Evolutionary conservation across 1,140 invertebrate species (phyloP).

Genomic region (Microplitis demolitor): DNA sequence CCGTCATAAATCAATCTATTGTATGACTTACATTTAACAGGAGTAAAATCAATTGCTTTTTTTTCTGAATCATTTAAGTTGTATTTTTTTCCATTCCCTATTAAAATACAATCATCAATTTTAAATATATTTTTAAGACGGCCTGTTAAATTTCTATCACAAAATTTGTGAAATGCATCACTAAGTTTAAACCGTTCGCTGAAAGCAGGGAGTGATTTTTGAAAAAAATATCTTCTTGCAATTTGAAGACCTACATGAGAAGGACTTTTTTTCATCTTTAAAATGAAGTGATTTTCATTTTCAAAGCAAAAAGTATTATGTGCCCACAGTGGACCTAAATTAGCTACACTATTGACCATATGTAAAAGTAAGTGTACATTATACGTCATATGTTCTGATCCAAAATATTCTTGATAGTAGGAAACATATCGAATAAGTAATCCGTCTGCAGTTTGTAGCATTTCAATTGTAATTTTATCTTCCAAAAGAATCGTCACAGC

Average conservation of each 20-base stretch:
- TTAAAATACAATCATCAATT: neutral
- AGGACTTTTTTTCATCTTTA: conserved; percentile 15
- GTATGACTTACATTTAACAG: neutral
- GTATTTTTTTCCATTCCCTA: conserved; percentile 6
- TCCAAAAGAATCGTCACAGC: no score
- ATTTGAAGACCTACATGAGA: neutral
- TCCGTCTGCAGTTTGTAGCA: no score
- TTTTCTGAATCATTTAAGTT: neutral
- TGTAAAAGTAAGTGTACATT: conserved; percentile 18
- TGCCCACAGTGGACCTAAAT: conserved; percentile 8
- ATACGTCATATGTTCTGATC: conserved; percentile 6
- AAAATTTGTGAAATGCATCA: neutral
- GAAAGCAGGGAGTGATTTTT: neutral
- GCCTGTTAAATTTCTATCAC: neutral
- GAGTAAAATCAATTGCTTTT: neutral
- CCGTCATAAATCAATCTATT: conserved; percentile 1
- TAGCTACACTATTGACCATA: neutral
- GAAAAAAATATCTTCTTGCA: neutral
- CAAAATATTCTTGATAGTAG: conserved; percentile 1
- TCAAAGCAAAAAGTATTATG: conserved; percentile 17
- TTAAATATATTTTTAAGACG: neutral
- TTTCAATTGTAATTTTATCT: no score
- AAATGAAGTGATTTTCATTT: conserved; percentile 7
- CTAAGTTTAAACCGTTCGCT: neutral
- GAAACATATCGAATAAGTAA: neutral